A percentile compares a stretch with the other conserved stretches of the same genome.
These are phyloP conservation scores for Dufourea novaeangliae DNA, from an alignment of 1,140 invertebrate species.

Conservation along the genomic window DNA sequence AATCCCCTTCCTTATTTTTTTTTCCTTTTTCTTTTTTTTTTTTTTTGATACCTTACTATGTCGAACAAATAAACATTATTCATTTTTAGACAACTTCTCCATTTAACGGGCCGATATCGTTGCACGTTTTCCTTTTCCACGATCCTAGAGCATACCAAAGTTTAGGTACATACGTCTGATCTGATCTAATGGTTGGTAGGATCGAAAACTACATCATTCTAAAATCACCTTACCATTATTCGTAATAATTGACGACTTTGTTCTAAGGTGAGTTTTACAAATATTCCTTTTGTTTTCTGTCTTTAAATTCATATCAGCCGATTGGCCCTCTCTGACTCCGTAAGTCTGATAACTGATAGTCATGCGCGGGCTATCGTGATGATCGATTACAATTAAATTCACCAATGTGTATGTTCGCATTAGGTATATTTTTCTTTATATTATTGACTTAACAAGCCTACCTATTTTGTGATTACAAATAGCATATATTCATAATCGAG, in stretches of 20 bases:
- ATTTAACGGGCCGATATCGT: conserved; percentile 29
- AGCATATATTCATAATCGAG: conserved; percentile 63
- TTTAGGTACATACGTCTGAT: conserved; percentile 55
- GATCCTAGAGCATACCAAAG: conserved; percentile 53
- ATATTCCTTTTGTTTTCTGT: conserved; percentile 51
- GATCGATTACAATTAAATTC: conserved; percentile 56
- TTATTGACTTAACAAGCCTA: conserved; percentile 70
- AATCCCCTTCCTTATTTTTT: neutral
- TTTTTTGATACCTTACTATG: conserved; percentile 8
- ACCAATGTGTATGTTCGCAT: conserved; percentile 50
- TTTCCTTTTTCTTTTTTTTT: neutral
- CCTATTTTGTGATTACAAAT: conserved; percentile 66
- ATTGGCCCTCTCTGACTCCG: conserved; percentile 29
- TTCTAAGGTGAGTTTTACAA: conserved; percentile 69
- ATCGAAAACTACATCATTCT: conserved; percentile 64
- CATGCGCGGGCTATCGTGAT: conserved; percentile 41
- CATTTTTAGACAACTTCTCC: conserved; percentile 40
- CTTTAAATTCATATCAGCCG: conserved; percentile 36
- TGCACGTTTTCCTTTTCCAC: conserved; percentile 36
- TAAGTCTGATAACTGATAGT: conserved; percentile 26
- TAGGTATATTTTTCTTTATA: conserved; percentile 62
- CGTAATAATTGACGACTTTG: conserved; percentile 79
- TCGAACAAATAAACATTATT: conserved; percentile 54
- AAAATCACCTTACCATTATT: conserved; percentile 68
- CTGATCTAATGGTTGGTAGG: conserved; percentile 63